Evolutionary conservation across 2,888 invertebrate species (phyloP), one percentile per base, ranked within the genome.

Genomic region (Omphaloscelis lunosa): DNA sequence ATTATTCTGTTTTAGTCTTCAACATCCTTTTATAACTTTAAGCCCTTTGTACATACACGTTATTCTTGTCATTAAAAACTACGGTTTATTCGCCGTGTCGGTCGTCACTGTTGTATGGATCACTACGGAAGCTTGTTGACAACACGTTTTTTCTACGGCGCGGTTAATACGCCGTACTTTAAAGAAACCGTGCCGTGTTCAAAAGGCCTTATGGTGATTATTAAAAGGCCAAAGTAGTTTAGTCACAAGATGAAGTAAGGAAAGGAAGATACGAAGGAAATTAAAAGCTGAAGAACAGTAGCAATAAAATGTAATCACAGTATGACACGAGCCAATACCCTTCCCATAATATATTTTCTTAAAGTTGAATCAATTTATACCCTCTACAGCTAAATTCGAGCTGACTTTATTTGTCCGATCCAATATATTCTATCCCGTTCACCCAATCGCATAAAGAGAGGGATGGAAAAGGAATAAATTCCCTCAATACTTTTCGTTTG

Each of bases 401-500:
- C 77, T 77, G 65, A 85, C 77, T 78, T 78, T 79, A 83, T 83
- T 79, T 67, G 65, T 70, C 66, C 76, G 74, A 76, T 77, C 69
- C 77, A 74, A 83, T 80, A 77, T 76, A 77, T 65, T 65, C 72
- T 78, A 73, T 79, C 69, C 75, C 77, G 17, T 72, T 80, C 74
- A 41, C 45, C 63, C 81, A 58, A 72, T 82, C 66, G 58, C 76
- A 69, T 65, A 72, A 59, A 75, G 76, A 80, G 56, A 59, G 27
- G 58, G 75, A 85, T 66, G 76, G 67, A 77, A 82, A 77, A 67
- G 71, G 62, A 83, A 86, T 86, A 85, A 82, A 89, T 83, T 80
- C 75, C 66, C 65, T 68, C 76, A 83, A 82, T 85, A 85, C 84
- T 85, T 87, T 87, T 79, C 80, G 80, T 77, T 79, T 65, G 79